Base-by-base conservation (phyloP, 2,797 vertebrate species). In the Hydrocynus forskahlii region DNA sequence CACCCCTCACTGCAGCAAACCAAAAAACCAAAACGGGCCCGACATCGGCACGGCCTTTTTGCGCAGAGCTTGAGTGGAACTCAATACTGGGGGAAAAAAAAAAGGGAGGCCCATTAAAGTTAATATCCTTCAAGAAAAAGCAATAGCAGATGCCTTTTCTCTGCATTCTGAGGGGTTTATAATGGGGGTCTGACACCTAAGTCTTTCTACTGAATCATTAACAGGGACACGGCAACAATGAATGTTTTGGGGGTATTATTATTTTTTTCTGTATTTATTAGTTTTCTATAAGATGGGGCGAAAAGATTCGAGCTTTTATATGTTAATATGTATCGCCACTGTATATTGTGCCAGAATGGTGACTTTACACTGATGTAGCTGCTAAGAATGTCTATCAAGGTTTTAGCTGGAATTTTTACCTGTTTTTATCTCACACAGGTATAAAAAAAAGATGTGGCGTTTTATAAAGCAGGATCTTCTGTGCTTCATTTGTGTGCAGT, bases 161-260 rank as follows among this genome's bases (percentile, higher is more conserved):
- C 35, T 62, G 5, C 29, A 55, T 59, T 69, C 7, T 45, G 2
- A 7, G 6, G 29, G 21, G 0, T 68, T 73, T 66, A n/a, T 54
- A 55, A 66, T 17, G 48, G 9, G 45, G 25, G 29, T 12, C 21
- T 23, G 29, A 62, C 59, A 35, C 62, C 1, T 38, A 54, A 17
- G 0, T 55, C 29, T 72, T 54, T 72, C 50, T 35, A 55, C 70
- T 78, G 23, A 64, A 60, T 57, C 13, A 55, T 35, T 19, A 55
- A 75, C 64, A 75, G 57, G 72, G 57, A 79, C 50, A 19, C 19
- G 17, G 67, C 72, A 55, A 29, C 38, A 54, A 9, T 71, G 72
- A 83, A 76, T 71, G 82, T 75, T 43, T 75, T 21, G 12, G 38
- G 70, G 75, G 50, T 14, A 62, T 69, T 29, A 40, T 52, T 19